Conservation (phyloP, 2,113 vertebrate species). For the Poicephalus meyeri region DNA sequence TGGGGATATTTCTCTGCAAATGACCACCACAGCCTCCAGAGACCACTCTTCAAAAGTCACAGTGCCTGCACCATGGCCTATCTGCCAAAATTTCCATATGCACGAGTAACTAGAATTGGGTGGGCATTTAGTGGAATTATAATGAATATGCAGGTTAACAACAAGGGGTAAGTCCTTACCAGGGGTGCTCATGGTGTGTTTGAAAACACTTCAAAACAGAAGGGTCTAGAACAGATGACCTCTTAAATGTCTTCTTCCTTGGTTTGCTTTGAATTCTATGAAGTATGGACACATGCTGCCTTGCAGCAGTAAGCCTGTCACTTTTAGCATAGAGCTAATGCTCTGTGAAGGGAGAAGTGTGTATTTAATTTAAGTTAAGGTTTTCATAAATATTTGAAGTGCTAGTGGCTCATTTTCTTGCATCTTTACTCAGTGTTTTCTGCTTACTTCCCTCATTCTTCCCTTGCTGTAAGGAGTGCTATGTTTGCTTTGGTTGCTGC, state of each 20-base stretch:
- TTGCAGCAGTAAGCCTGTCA: not conserved
- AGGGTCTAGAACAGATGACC: not conserved
- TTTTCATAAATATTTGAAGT: not conserved
- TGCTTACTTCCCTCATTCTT: not conserved
- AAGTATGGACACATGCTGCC: not conserved
- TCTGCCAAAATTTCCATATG: not conserved
- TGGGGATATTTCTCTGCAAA: not conserved
- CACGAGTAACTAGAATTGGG: not conserved
- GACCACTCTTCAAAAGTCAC: not conserved
- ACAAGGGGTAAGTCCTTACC: not conserved
- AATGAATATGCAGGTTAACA: not conserved
- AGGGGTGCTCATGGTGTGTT: not conserved
- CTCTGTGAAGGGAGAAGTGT: not conserved
- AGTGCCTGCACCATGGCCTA: not conserved
- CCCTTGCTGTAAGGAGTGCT: not conserved
- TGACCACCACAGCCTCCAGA: not conserved
- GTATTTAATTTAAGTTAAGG: not conserved
- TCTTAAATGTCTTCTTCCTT: not conserved
- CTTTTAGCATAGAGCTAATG: not conserved
- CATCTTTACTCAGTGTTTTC: not conserved
- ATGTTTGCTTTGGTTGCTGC: not conserved
- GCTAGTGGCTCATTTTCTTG: not conserved
- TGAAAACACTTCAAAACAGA: not conserved
- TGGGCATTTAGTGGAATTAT: not conserved
- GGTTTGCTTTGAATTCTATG: not conserved